Percentiles rank a stretch among this genome's conserved stretches.
phyloP scores from a whole-genome alignment of 2,113 vertebrate species.

The Cygnus atratus region DNA sequence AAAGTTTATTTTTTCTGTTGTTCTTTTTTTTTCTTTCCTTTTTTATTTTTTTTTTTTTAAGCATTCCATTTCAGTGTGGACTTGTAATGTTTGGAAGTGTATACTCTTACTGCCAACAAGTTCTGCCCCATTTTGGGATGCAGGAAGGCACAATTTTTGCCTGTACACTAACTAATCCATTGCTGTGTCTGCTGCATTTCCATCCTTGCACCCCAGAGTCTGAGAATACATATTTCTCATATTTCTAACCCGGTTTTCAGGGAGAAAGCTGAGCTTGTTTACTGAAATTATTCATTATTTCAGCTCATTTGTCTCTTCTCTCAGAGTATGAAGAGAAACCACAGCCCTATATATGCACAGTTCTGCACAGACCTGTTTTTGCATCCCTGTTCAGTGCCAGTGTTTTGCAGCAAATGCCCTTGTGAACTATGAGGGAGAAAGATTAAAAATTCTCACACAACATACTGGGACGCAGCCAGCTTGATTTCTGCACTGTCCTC shows the following conservation, averaged over 20 bases:
- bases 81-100: background rate
- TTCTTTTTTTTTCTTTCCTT: too few species aligned
- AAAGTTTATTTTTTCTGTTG: too few species aligned
- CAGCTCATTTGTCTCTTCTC: background rate
- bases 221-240: background rate
- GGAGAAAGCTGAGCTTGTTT: background rate
- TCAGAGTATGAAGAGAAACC: background rate
- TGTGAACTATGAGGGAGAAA: background rate
- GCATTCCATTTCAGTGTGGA: background rate
- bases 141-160: background rate
- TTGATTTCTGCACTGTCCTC: background rate
- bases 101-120: background rate
- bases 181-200: background rate
- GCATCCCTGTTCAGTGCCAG: background rate
- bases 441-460: background rate
- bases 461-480: background rate
- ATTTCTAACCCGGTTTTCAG: background rate
- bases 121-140: background rate
- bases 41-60: background rate
- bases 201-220: background rate
- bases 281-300: background rate
- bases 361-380: background rate
- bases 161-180: background rate
- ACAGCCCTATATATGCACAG: background rate
- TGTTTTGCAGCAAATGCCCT: background rate